These are phyloP conservation scores for Fistularia commersonii DNA, from an alignment of 2,797 vertebrate genomes.

Conservation along the genomic window DNA sequence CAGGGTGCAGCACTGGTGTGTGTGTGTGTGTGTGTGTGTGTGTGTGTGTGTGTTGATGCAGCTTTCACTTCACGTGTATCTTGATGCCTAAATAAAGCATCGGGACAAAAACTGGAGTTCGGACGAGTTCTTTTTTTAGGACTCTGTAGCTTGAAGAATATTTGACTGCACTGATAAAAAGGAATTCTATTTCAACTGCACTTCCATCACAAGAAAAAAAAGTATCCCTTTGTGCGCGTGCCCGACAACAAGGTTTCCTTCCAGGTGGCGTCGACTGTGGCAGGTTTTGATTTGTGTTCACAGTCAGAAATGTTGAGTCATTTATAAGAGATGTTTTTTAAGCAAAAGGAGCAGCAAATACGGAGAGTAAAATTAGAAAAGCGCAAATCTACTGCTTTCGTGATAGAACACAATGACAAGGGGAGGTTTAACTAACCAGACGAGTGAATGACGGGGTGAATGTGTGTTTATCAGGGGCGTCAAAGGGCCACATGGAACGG, in stretches of 20 bases:
- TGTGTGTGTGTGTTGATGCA: too few relatives aligned
- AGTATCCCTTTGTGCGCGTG: slow-evolving; percentile 2
- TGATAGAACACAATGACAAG: too few relatives aligned
- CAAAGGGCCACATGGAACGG: too few relatives aligned
- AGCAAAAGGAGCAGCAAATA: too few relatives aligned
- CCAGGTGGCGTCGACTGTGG: slow-evolving; percentile 1
- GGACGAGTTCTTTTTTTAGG: not conserved
- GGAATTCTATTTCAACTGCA: slow-evolving; percentile 14
- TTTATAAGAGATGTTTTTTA: not conserved
- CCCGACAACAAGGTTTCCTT: slow-evolving; percentile 5
- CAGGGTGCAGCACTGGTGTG: too few relatives aligned
- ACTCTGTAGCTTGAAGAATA: not conserved
- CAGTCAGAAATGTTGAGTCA: not conserved
- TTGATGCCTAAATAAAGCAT: not conserved
- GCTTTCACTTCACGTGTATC: not conserved
- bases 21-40: too few relatives aligned
- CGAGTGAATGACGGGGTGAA: too few relatives aligned
- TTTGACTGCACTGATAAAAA: slow-evolving; percentile 4
- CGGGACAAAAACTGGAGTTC: slow-evolving; percentile 7
- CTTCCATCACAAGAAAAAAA: slow-evolving; percentile 10
- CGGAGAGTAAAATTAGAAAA: too few relatives aligned
- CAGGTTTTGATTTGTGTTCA: slow-evolving; percentile 15
- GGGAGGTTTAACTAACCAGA: too few relatives aligned
- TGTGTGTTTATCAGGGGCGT: too few relatives aligned
- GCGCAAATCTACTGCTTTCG: too few relatives aligned